Conservation (phyloP, 2,888 invertebrate genomes). For the Steinernema scapterisci region DNA sequence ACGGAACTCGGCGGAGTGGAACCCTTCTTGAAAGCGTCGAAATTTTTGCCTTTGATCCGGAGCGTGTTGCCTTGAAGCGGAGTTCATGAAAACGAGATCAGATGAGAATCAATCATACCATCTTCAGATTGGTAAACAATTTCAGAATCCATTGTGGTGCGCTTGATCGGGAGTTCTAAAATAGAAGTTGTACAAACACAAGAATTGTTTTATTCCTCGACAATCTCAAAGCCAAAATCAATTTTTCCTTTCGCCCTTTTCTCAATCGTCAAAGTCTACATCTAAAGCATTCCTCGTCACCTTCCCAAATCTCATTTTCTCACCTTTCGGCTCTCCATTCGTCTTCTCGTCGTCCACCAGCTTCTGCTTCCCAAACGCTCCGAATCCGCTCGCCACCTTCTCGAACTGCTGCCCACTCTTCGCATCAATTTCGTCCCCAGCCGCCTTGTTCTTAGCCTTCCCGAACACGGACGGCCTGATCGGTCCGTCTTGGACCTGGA, state of each 20-base stretch:
- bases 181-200: too few relatives aligned
- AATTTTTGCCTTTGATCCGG: not conserved
- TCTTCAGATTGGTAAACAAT: not conserved
- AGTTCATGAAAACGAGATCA: too few relatives aligned
- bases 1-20: not conserved
- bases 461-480: not conserved
- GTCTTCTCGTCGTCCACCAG: not conserved
- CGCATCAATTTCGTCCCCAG: not conserved
- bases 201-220: too few relatives aligned
- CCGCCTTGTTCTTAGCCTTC: not conserved
- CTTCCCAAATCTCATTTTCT: not conserved
- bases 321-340: not conserved
- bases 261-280: too few relatives aligned
- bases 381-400: not conserved
- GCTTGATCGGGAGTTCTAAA: not conserved
- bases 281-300: too few relatives aligned
- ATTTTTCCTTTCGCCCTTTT: too few relatives aligned
- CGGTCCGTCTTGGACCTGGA: not conserved
- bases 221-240: too few relatives aligned
- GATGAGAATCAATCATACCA: constrained; percentile 10
- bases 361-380: not conserved
- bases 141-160: not conserved
- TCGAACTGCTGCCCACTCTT: not conserved
- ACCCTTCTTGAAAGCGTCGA: too few relatives aligned
- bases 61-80: not conserved